Base-by-base conservation (phyloP, 2,797 vertebrate species). In the Acropternis orthonyx region DNA sequence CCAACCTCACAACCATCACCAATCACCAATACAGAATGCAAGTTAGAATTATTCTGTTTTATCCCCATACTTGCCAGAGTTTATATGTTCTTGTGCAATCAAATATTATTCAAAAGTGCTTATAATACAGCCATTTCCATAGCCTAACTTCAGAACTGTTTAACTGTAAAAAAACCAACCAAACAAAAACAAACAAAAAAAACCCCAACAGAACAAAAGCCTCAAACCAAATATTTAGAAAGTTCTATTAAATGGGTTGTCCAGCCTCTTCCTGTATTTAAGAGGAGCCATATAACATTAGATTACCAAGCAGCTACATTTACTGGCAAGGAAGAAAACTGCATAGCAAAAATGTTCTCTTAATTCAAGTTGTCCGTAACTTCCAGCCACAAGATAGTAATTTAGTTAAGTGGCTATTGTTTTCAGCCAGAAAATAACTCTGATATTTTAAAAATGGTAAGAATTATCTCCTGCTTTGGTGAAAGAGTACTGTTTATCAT, bases 51-150 rank as follows among this genome's bases (percentile, higher is more conserved):
- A 32, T n/a, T 71, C 20, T 36, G 4, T 1, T 89, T 65, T 39
- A 69, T 44, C 13, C 12, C 4, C 6, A 30, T 43, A 44, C 11
- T 73, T 85, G 21, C 15, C 37, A 36, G 36, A 67, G 30, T 32
- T 91, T n/a, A 19, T n/a, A 26, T 49, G 12, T 26, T 79, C n/a
- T 43, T 26, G 26, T 10, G 66, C 21, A 36, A n/a, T 37, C 23
- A 56, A 55, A 41, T 71, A n/a, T 7, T 52, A 62, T 6, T 75
- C 16, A 34, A 28, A 78, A 80, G 7, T 20, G 6, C 7, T 56
- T 46, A 3, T 22, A 61, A 48, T 13, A 14, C 0, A 0, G 21
- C 2, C 23, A 17, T 28, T 89, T 76, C 58, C 37, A 17, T 5
- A 78, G 12, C 19, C 22, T 28, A 75, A 58, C 18, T 76, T 76